Evolutionary conservation across 2,797 vertebrate genomes (phyloP).

Genomic region (Galago senegalensis): DNA sequence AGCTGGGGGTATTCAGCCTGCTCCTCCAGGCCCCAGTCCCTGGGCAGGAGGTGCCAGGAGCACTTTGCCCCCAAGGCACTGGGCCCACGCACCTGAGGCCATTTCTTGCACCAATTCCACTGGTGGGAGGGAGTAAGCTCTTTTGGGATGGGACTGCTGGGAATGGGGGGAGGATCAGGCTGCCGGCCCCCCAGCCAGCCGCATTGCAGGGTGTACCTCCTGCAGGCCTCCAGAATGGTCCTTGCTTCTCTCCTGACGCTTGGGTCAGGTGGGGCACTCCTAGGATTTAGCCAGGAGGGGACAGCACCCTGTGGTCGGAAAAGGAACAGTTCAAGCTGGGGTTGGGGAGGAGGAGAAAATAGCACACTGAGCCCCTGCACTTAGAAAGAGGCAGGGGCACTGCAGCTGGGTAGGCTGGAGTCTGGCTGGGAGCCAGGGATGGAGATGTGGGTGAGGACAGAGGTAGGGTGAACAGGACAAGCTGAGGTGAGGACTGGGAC

Average conservation of each 20-base stretch:
- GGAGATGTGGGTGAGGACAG: not conserved
- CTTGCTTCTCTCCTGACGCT: not conserved
- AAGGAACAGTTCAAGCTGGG: not conserved
- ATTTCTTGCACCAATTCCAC: slow-evolving; percentile 60
- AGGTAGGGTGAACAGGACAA: not conserved
- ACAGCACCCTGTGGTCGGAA: not conserved
- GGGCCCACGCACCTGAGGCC: slow-evolving; percentile 65
- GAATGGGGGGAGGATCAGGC: not conserved
- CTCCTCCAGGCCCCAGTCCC: not conserved
- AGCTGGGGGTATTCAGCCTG: not conserved
- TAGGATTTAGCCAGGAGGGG: not conserved
- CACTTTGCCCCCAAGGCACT: slow-evolving; percentile 63
- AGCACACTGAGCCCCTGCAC: not conserved
- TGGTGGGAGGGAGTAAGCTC: not conserved
- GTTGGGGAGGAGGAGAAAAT: not conserved
- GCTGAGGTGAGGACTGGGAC: not conserved
- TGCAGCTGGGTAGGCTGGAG: slow-evolving; percentile 27
- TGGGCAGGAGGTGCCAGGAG: not conserved
- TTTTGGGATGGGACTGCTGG: not conserved
- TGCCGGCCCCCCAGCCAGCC: slow-evolving; percentile 72
- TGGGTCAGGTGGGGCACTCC: slow-evolving; percentile 44
- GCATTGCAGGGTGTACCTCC: slow-evolving; percentile 82
- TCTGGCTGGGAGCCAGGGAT: not conserved
- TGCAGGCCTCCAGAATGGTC: slow-evolving; percentile 24
- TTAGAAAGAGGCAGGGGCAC: not conserved